phyloP scores from a whole-genome alignment of 2,888 invertebrate genomes.

The Lycia hirtaria region DNA sequence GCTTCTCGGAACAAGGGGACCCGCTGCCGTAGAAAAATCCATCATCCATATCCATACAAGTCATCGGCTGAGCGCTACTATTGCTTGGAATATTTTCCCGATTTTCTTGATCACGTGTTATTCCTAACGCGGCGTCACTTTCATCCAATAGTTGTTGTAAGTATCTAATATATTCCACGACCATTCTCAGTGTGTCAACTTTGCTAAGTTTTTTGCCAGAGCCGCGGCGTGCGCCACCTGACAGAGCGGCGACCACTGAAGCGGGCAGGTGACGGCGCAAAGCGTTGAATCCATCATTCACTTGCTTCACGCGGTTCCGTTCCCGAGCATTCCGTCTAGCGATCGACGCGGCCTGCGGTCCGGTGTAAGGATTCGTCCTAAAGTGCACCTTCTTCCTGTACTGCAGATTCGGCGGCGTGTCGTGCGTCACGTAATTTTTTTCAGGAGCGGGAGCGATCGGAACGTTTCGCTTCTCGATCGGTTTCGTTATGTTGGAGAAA shows the following conservation, averaged over 20 bases:
- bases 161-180: constrained; percentile 95
- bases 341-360: constrained; percentile 93
- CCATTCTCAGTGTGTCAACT: constrained; percentile 95
- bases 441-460: constrained; percentile 86
- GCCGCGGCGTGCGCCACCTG: constrained; percentile 88
- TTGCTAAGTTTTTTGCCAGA: constrained; percentile 95
- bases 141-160: constrained; percentile 92
- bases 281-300: constrained; percentile 96
- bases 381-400: constrained; percentile 92
- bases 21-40: constrained; percentile 80
- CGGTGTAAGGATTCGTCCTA: constrained; percentile 85
- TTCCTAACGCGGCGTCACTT: constrained; percentile 87
- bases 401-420: constrained; percentile 83
- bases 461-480: constrained; percentile 80
- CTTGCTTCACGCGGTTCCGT: constrained; percentile 97
- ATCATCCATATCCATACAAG: constrained; percentile 79
- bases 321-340: constrained; percentile 97
- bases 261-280: constrained; percentile 95
- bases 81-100: constrained; percentile 78
- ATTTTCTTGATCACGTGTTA: constrained; percentile 75
- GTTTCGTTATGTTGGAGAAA: constrained; percentile 75
- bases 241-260: constrained; percentile 89
- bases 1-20: constrained; percentile 88
- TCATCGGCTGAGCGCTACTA: constrained; percentile 67
- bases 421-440: constrained; percentile 82